A percentile compares a stretch with the other conserved stretches of the same genome.
phyloP scores from a whole-genome alignment of 1,140 invertebrate genomes.

The Ips nitidus region DNA sequence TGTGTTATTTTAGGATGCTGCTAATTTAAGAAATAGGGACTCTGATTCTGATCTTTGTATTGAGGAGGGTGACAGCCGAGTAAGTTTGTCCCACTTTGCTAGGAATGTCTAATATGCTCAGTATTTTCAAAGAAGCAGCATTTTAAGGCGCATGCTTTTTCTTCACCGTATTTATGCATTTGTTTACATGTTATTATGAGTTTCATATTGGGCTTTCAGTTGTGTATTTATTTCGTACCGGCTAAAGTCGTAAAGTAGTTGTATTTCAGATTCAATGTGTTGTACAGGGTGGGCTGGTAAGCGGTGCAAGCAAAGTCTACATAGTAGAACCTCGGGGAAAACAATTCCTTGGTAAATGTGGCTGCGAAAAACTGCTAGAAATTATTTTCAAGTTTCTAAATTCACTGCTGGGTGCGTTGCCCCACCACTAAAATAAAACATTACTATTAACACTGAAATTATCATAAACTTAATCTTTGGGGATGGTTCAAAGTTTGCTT shows the following conservation, averaged over 20 bases:
- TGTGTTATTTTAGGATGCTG: slow-evolving; percentile 59
- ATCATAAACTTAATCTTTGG: neutral
- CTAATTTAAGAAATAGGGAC: slow-evolving; percentile 64
- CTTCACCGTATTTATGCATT: too few species aligned
- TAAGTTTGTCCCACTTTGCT: too few species aligned
- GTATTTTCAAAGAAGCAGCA: too few species aligned
- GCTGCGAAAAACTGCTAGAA: neutral
- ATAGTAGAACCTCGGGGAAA: neutral
- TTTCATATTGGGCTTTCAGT: neutral
- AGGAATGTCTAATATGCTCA: too few species aligned
- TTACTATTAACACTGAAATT: neutral
- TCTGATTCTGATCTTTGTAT: slow-evolving; percentile 87
- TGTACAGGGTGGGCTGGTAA: neutral
- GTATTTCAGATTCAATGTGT: neutral
- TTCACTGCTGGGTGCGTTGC: too few species aligned
- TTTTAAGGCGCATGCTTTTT: too few species aligned
- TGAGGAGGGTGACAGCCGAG: slow-evolving; percentile 61
- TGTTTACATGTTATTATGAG: too few species aligned
- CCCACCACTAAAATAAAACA: neutral
- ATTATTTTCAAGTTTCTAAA: neutral
- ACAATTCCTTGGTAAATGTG: neutral
- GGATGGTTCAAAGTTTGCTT: too few species aligned
- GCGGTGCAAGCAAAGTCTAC: neutral
- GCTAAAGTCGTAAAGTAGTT: slow-evolving; percentile 36
- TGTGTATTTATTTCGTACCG: slow-evolving; percentile 37